phyloP scores from a whole-genome alignment of 2,113 vertebrate genomes.

The Pangasianodon gigas region DNA sequence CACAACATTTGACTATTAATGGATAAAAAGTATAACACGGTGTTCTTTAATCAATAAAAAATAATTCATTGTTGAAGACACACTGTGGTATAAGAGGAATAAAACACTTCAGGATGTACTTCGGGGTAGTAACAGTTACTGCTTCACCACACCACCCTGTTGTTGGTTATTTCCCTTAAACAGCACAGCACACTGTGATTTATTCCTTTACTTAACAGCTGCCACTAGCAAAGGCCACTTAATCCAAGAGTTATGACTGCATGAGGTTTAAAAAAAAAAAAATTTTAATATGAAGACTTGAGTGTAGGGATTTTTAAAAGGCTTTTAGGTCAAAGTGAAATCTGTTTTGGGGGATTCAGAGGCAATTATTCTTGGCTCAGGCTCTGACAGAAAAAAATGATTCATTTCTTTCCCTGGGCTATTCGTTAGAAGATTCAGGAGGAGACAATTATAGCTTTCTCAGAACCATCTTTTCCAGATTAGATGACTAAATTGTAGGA shows the following conservation, averaged over 20 bases:
- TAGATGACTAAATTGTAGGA: background rate
- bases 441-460: background rate
- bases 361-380: constrained; percentile 56
- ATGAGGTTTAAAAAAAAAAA: background rate
- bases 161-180: background rate
- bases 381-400: background rate
- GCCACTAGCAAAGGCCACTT: background rate
- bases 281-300: background rate
- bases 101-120: background rate
- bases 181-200: background rate
- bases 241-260: background rate
- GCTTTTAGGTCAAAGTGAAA: background rate
- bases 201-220: background rate
- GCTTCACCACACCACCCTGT: background rate
- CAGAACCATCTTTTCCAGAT: background rate
- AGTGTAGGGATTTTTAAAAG: background rate
- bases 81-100: background rate
- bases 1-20: background rate
- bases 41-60: too few species aligned
- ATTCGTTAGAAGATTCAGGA: background rate
- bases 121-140: background rate
- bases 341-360: constrained; percentile 33
- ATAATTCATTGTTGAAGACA: too few species aligned
- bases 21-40: too few species aligned
- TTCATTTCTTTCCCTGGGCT: background rate